A percentile compares a stretch with the other conserved stretches of the same genome.
Evolutionary conservation across 2,888 invertebrate species (phyloP).

Genomic region (Arenicola marina): DNA sequence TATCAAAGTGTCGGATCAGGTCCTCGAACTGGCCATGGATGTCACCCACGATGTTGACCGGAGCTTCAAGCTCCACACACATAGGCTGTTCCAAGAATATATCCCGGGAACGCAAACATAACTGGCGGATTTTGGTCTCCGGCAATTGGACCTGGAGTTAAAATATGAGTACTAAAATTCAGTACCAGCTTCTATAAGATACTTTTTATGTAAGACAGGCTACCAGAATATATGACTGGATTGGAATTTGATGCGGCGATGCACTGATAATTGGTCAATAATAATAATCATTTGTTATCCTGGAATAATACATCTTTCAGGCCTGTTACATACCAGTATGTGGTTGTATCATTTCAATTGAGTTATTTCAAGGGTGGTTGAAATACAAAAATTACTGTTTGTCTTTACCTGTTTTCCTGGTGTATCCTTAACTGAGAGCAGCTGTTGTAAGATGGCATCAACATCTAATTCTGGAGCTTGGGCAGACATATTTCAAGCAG

Average conservation of each 20-base stretch:
- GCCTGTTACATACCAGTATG: not conserved
- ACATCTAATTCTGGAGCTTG: constrained; percentile 46
- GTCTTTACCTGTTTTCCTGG: constrained; percentile 57
- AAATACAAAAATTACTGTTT: no score
- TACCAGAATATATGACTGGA: not conserved
- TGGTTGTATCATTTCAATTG: not conserved
- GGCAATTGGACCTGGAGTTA: constrained; percentile 37
- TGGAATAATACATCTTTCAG: not conserved
- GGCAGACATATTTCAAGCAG: no score
- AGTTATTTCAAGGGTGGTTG: not conserved
- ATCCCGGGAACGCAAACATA: constrained; percentile 60
- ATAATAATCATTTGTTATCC: not conserved
- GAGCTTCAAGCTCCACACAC: constrained; percentile 64
- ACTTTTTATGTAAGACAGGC: not conserved
- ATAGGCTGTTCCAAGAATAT: constrained; percentile 64
- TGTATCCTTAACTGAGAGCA: constrained; percentile 48
- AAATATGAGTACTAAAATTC: not conserved
- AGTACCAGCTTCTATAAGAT: not conserved
- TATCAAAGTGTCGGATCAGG: constrained; percentile 64
- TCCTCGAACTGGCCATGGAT: constrained; percentile 66
- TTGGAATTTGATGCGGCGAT: not conserved
- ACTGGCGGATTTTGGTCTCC: constrained; percentile 62
- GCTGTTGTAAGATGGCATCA: constrained; percentile 52
- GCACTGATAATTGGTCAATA: not conserved
- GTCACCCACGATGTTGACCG: constrained; percentile 66